Base-by-base conservation (phyloP, 2,797 vertebrate genomes). In the Hippopotamyrus pictus region DNA sequence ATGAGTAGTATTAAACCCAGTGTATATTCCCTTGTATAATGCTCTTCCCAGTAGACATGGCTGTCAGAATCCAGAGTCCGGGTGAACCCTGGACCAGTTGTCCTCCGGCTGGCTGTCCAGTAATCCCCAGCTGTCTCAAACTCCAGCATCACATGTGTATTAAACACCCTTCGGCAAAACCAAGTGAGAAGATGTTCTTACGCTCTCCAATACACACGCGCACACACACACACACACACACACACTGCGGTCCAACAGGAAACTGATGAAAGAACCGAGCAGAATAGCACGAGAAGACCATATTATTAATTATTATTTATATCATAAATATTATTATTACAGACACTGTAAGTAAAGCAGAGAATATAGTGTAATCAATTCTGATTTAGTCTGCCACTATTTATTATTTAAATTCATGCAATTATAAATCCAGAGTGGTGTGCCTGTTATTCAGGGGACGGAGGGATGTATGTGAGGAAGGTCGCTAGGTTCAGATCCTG, bases 111-210 rank as follows among this genome's bases (percentile, higher is more conserved):
- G 93, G 92, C 93, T 92, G 48, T 89, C 92, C 90, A 91, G 92
- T 83, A 90, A 92, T 91, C 92, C 93, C 93, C 90, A 91, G 93
- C 95, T 95, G 96, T 96, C 96, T 92, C 92, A 95, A 92, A 92
- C 92, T 95, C 95, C 94, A 92, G 93, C 93, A 93, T 90, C 91
- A 91, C 89, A 92, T 79, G 91, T 89, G 92, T 92, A 93, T 93
- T 93, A 88, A 92, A 93, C 91, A 92, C 93, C 92, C 91, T 93
- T 94, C 93, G 88, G 92, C 93, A 88, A 90, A 88, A 89, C 90
- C 88, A 88, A 86, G 51, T 33, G 85, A 86, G 48, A 53, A 29
- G 50, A 54, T 19, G 84, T 19, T 86, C 51, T 51, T 57, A 2
- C 2, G 6, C 12, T 86, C 29, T 33, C 17, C 17, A 54, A 86